Percentiles rank a stretch among this genome's conserved stretches.
Conservation (phyloP, 2,797 vertebrate species). For the Prionace glauca region DNA sequence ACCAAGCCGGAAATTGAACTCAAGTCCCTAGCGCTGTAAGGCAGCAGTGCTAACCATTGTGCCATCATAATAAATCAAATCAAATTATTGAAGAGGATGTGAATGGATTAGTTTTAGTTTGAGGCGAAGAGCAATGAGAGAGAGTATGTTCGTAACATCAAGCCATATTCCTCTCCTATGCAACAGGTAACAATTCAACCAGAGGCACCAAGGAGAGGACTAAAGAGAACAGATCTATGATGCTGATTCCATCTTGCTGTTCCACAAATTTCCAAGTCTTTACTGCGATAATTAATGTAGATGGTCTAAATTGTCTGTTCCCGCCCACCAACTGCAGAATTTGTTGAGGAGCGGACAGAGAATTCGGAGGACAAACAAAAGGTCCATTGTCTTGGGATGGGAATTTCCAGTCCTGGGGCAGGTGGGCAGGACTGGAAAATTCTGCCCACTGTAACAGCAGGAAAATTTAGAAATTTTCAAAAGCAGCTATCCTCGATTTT, state of each 20-base stretch:
- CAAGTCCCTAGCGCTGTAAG: too few species aligned
- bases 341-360: too few species aligned
- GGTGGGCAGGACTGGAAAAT: too few species aligned
- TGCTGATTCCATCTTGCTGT: background rate
- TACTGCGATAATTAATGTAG: background rate
- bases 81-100: background rate
- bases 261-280: background rate
- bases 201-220: background rate
- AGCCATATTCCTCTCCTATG: background rate
- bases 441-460: background rate
- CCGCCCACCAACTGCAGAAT: too few species aligned
- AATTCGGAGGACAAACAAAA: too few species aligned
- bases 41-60: too few species aligned
- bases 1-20: too few species aligned
- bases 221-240: background rate
- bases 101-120: background rate
- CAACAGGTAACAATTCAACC: background rate
- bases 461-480: background rate
- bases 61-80: too few species aligned
- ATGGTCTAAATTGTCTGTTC: too few species aligned
- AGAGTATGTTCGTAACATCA: background rate
- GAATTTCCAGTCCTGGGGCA: too few species aligned
- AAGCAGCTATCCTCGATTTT: background rate
- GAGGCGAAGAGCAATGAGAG: background rate
- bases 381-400: too few species aligned